phyloP scores from a whole-genome alignment of 2,797 vertebrate species.

The Siniperca undulata region DNA sequence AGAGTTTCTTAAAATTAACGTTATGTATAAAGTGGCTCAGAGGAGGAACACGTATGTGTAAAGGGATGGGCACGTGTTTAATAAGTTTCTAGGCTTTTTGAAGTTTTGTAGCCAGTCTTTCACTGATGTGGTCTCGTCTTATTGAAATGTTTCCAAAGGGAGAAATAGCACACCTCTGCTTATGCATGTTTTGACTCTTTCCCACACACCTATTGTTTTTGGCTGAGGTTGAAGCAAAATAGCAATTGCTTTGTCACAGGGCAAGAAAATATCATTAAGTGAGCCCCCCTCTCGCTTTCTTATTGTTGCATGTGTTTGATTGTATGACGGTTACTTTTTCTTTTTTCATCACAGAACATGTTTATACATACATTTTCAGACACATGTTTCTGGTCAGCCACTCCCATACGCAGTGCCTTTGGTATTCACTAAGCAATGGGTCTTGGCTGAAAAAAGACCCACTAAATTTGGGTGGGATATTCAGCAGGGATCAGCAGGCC shows the following conservation, averaged over 20 bases:
- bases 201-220: constrained; percentile 74
- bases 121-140: constrained; percentile 66
- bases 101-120: constrained; percentile 37
- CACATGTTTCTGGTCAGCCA: constrained; percentile 74
- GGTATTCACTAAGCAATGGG: constrained; percentile 72
- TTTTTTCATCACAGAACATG: constrained; percentile 35
- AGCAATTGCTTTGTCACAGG: constrained; percentile 48
- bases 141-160: constrained; percentile 54
- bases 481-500: constrained; percentile 44
- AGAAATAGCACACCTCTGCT: constrained; percentile 46
- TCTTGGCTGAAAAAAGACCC: constrained; percentile 71
- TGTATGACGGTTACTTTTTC: not conserved
- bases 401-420: constrained; percentile 70
- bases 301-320: constrained; percentile 11
- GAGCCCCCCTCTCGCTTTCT: not conserved
- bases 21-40: constrained; percentile 27
- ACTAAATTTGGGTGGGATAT: constrained; percentile 75
- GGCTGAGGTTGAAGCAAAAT: constrained; percentile 46
- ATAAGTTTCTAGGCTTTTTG: constrained; percentile 40
- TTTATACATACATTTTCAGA: constrained; percentile 48
- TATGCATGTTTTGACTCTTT: constrained; percentile 34
- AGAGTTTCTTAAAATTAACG: constrained; percentile 62
- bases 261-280: constrained; percentile 43
- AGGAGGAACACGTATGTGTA: constrained; percentile 28
- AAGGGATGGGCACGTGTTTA: constrained; percentile 2